Evolutionary conservation across 2,113 vertebrate genomes (phyloP).

Genomic region (Petromus typicus): DNA sequence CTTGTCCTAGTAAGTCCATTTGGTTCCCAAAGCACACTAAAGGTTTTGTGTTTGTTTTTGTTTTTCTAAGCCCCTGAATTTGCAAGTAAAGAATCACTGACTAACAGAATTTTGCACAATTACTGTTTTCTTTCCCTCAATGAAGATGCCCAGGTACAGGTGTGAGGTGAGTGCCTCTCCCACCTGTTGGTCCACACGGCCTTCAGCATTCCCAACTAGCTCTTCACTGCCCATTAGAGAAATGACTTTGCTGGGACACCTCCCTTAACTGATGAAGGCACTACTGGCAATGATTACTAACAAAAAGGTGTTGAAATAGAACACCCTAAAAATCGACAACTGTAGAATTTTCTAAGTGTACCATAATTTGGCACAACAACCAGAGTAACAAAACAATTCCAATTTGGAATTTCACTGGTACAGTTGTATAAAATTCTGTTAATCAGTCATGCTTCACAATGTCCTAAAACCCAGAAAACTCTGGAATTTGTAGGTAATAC

Average conservation of each 20-base stretch:
- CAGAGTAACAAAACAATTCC: slow-evolving; percentile 98
- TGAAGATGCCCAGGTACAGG: slow-evolving; percentile 87
- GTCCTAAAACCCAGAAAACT: slow-evolving; percentile 91
- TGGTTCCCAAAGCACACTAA: slow-evolving; percentile 89
- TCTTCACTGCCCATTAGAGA: slow-evolving; percentile 75
- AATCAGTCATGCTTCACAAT: slow-evolving; percentile 92
- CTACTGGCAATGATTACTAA: slow-evolving; percentile 95
- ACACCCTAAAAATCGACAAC: slow-evolving; percentile 86
- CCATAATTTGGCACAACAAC: slow-evolving; percentile 99
- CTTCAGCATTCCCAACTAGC: slow-evolving; percentile 60
- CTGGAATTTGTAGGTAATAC: slow-evolving; percentile 93
- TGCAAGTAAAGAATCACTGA: slow-evolving; percentile 93
- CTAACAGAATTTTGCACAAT: slow-evolving; percentile 97
- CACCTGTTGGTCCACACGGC: slow-evolving; percentile 92
- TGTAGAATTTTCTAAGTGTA: slow-evolving; percentile 91
- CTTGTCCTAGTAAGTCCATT: slow-evolving; percentile 89
- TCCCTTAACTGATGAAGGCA: slow-evolving; percentile 98
- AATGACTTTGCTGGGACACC: slow-evolving; percentile 89
- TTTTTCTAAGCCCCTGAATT: slow-evolving; percentile 93
- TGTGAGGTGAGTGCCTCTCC: slow-evolving; percentile 87
- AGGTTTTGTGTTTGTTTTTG: slow-evolving; percentile 62
- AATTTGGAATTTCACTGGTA: slow-evolving; percentile 99
- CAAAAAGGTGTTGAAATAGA: slow-evolving; percentile 87
- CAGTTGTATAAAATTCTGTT: slow-evolving; percentile 98
- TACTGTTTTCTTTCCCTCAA: slow-evolving; percentile 88